Conservation (phyloP, 2,113 vertebrate genomes). For the Urocynchramus pylzowi region DNA sequence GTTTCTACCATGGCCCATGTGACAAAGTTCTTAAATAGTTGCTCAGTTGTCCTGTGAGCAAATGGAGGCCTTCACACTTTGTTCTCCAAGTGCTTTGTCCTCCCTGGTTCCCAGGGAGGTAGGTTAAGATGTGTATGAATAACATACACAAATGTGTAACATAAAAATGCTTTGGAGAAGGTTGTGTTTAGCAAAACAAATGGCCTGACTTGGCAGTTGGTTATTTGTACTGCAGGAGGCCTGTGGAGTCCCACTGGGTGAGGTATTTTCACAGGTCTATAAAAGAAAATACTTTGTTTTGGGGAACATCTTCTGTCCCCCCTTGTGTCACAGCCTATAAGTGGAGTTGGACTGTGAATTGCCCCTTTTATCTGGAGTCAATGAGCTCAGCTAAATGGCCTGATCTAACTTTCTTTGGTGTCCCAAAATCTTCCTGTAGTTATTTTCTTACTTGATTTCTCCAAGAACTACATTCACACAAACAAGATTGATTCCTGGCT, state of each 20-base stretch:
- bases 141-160: background rate
- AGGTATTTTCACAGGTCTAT: slow-evolving; percentile 1
- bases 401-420: background rate
- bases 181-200: background rate
- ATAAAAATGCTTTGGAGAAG: background rate
- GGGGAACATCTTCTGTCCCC: background rate
- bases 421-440: background rate
- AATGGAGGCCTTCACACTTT: background rate
- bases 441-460: background rate
- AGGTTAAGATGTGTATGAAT: background rate
- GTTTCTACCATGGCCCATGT: background rate
- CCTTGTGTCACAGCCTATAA: background rate
- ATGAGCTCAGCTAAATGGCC: background rate
- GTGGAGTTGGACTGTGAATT: background rate
- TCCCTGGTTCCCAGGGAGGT: background rate
- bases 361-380: background rate
- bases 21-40: background rate
- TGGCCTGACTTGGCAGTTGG: background rate
- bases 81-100: background rate
- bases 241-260: background rate
- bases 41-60: background rate
- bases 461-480: background rate
- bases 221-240: background rate
- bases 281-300: background rate
- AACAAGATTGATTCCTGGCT: background rate